These are phyloP conservation scores for Orchestes rusci DNA, from an alignment of 2,888 invertebrate species.

Conservation along the genomic window DNA sequence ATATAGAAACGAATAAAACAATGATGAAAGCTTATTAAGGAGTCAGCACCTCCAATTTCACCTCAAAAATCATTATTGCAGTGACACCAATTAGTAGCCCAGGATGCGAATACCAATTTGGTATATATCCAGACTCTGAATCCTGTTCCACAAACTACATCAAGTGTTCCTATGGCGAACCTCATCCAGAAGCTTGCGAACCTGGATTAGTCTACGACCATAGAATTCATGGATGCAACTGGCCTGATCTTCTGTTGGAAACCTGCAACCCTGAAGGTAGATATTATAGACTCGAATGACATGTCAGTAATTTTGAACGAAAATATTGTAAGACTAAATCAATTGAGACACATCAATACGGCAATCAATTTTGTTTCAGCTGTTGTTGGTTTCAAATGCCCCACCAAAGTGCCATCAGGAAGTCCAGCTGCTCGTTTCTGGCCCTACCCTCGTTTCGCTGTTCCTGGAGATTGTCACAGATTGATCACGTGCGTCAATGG, in stretches of 20 bases:
- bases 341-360: no score
- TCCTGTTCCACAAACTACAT: slow-evolving; percentile 80
- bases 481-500: slow-evolving; percentile 89
- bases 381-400: slow-evolving; percentile 88
- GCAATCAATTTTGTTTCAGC: slow-evolving; percentile 57
- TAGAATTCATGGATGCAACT: slow-evolving; percentile 82
- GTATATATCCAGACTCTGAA: slow-evolving; percentile 73
- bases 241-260: slow-evolving; percentile 85
- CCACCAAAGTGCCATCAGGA: slow-evolving; percentile 72
- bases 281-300: not conserved
- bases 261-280: slow-evolving; percentile 84
- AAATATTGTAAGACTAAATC: no score
- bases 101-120: slow-evolving; percentile 84
- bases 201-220: slow-evolving; percentile 85
- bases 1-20: no score
- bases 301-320: no score
- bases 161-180: slow-evolving; percentile 78
- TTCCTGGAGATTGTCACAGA: slow-evolving; percentile 78
- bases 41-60: not conserved
- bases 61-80: slow-evolving; percentile 34
- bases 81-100: slow-evolving; percentile 73
- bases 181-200: slow-evolving; percentile 73
- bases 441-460: slow-evolving; percentile 87
- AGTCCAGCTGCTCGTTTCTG: slow-evolving; percentile 81
- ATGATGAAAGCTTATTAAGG: not conserved